Percentiles rank a stretch among this genome's conserved stretches.
Conservation (phyloP, 2,888 invertebrate species). For the Nephrotoma guestfalica region DNA sequence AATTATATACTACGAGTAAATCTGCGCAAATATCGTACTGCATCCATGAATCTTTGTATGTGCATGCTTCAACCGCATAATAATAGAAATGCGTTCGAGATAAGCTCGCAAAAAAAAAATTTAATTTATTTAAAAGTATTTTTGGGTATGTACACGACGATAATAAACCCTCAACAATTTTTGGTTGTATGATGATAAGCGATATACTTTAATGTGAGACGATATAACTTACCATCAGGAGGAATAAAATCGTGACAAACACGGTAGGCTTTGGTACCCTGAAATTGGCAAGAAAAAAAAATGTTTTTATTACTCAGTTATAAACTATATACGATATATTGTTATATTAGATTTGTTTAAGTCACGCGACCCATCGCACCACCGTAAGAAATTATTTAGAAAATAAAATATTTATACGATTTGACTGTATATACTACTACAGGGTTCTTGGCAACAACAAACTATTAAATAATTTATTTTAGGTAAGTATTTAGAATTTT, state of each 20-base stretch:
- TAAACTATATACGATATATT: constrained; percentile 10
- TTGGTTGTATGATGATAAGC: background rate
- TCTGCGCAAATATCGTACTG: background rate
- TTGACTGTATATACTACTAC: background rate
- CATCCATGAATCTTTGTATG: background rate
- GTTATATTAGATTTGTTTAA: constrained; percentile 7
- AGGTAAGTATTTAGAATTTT: background rate
- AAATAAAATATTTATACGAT: background rate
- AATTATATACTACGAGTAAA: background rate
- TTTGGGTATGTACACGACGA: background rate
- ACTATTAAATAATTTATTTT: background rate
- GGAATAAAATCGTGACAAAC: constrained; percentile 81
- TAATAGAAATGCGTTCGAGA: background rate
- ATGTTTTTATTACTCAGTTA: background rate
- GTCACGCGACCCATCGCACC: constrained; percentile 8
- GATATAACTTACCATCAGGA: constrained; percentile 60
- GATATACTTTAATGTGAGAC: background rate
- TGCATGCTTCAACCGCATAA: background rate
- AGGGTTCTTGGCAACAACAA: background rate
- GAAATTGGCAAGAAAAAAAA: constrained; percentile 31
- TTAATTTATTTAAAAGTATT: background rate
- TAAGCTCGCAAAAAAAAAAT: background rate
- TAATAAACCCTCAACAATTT: background rate
- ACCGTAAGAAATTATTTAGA: constrained; percentile 3
- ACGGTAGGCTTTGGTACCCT: constrained; percentile 85